Percentiles rank a stretch among this genome's conserved stretches.
Evolutionary conservation across 1,140 invertebrate genomes (phyloP).

Genomic region (Planococcus citri): DNA sequence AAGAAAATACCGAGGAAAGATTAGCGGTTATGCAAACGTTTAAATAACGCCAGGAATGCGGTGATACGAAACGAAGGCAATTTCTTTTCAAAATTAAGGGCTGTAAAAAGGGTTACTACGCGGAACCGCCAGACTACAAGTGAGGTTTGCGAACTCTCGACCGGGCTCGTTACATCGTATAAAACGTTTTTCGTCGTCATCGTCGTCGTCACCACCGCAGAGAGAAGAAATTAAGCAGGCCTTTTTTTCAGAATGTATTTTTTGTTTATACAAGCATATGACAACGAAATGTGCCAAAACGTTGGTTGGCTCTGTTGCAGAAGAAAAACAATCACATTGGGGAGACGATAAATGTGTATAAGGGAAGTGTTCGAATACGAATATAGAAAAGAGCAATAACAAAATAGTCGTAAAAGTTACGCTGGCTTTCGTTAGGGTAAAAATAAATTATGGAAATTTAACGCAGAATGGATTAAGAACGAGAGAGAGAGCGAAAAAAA

Average conservation of each 20-base stretch:
- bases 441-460: slow-evolving; percentile 8
- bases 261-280: too few relatives aligned
- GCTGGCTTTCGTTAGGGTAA: neutral
- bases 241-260: neutral
- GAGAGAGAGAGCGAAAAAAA: neutral
- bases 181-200: too few relatives aligned
- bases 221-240: neutral
- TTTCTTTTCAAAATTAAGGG: neutral
- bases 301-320: too few relatives aligned
- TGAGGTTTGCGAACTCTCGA: neutral
- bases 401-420: neutral
- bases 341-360: too few relatives aligned
- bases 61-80: slow-evolving; percentile 1
- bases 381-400: neutral
- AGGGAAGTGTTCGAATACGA: too few relatives aligned
- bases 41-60: neutral
- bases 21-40: neutral
- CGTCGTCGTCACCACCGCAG: too few relatives aligned
- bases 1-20: too few relatives aligned
- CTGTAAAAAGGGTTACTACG: slow-evolving; percentile 1
- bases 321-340: too few relatives aligned
- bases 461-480: neutral
- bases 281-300: neutral
- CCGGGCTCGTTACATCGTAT: neutral
- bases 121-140: neutral